A percentile compares a stretch with the other conserved stretches of the same genome.
These are phyloP conservation scores for Marronus borbonicus DNA, from an alignment of 2,888 invertebrate genomes.

Conservation along the genomic window DNA sequence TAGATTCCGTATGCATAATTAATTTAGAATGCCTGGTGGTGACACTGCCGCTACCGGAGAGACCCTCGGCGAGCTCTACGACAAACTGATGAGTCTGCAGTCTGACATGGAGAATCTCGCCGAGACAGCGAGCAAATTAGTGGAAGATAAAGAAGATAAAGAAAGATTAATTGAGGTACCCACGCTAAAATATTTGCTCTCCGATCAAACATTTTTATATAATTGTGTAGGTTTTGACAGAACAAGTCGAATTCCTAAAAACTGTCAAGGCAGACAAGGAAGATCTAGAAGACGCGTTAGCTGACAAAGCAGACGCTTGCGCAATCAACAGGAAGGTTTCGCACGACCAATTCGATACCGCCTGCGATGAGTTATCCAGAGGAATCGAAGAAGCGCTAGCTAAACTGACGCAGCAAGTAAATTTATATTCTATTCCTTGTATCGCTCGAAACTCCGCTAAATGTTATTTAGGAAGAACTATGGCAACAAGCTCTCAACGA, in stretches of 20 bases:
- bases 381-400: constrained; percentile 77
- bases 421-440: background rate
- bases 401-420: constrained; percentile 76
- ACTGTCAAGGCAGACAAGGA: constrained; percentile 80
- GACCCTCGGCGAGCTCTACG: constrained; percentile 65
- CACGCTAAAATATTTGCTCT: constrained; percentile 12
- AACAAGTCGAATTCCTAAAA: constrained; percentile 79
- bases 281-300: constrained; percentile 80
- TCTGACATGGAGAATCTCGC: constrained; percentile 68
- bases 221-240: constrained; percentile 71
- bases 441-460: background rate
- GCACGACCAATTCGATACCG: constrained; percentile 80
- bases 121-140: constrained; percentile 69
- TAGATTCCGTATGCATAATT: background rate
- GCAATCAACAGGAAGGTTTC: constrained; percentile 82
- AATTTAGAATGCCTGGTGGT: constrained; percentile 58
- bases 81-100: constrained; percentile 68
- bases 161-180: constrained; percentile 73
- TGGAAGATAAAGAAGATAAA: constrained; percentile 74
- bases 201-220: background rate
- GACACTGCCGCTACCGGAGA: constrained; percentile 58
- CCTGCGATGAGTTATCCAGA: constrained; percentile 78
- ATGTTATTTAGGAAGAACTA: constrained; percentile 72
- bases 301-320: constrained; percentile 82
- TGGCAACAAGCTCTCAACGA: constrained; percentile 80